These are phyloP conservation scores for Pammene fasciana DNA, from an alignment of 2,888 invertebrate species.

Conservation along the genomic window DNA sequence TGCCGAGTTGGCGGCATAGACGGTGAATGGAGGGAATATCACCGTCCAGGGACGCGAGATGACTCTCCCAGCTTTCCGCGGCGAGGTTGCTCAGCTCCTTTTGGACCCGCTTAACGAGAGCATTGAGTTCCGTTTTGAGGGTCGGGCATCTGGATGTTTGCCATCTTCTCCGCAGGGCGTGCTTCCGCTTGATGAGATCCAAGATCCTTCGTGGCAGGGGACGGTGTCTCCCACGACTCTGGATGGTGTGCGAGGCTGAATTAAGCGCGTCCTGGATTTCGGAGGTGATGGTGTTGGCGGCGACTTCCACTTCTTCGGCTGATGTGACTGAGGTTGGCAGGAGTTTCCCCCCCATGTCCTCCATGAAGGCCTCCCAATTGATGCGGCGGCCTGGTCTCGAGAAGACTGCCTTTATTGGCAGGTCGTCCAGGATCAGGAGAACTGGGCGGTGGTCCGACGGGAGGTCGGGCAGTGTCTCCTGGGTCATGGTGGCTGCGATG, in stretches of 20 bases:
- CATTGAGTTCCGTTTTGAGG: not conserved
- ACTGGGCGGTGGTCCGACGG: not conserved
- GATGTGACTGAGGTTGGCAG: too few relatives aligned
- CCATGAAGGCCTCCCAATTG: not conserved
- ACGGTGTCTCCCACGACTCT: too few relatives aligned
- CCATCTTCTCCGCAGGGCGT: not conserved
- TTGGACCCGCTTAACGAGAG: not conserved
- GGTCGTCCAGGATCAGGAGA: not conserved
- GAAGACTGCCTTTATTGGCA: not conserved
- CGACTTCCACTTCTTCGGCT: too few relatives aligned
- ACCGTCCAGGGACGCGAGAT: not conserved
- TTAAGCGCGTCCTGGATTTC: not conserved
- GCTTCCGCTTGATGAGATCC: not conserved
- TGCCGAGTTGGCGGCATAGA: not conserved
- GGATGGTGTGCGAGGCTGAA: not conserved
- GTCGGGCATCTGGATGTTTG: not conserved
- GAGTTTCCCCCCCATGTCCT: not conserved
- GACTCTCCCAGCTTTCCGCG: not conserved
- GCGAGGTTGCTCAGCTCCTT: not conserved
- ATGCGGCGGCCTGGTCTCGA: too few relatives aligned
- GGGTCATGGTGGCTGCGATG: not conserved
- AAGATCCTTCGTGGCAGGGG: too few relatives aligned
- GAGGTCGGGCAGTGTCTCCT: not conserved
- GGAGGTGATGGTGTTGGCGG: not conserved
- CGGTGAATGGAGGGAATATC: not conserved